Base-by-base conservation (phyloP, 2,113 vertebrate species). In the Notothenia coriiceps region DNA sequence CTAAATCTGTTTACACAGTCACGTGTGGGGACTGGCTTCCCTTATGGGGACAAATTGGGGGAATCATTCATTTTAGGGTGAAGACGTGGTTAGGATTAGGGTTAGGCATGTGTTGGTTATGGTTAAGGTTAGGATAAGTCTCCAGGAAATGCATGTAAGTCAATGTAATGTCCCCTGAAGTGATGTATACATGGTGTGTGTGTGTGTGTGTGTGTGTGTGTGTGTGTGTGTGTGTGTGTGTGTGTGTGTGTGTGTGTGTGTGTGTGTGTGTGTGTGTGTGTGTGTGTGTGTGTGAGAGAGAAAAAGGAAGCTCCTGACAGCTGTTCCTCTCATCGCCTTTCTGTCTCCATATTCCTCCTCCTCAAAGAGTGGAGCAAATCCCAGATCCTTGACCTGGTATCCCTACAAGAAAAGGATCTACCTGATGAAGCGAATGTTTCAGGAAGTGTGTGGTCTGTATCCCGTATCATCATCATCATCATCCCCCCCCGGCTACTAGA, bases 241-340 rank as follows among this genome's bases (percentile, higher is more conserved):
- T 22, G 22, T 25, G 25, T 25, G 25, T 25, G 25, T 25, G 25
- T 25, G 25, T 25, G 25, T 25, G 61, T 29, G 25, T 25, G 25
- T 25, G 25, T 25, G 25, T 25, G 25, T 25, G 25, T 25, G 61
- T 29, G 25, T 29, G 25, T 29, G 3, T 3, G 64, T 8, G 59
- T 75, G 77, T 71, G 66, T 47, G 54, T 57, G 71, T 65, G 67
- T 80, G 85, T 60, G 77, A 63, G 67, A 79, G 85, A 56, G 77
- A 65, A 81, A 91, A 80, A 78, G 92, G 92, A 90, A 91, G 91
- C 88, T 86, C 68, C 66, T 10, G 15, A 85, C 94, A 94, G 92
- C 91, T 92, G 93, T 70, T 93, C 65, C 76, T 78, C 92, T 91
- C 90, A 92, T 94, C 72, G 54, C 79, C 68, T 57, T 50, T 64